Conservation (phyloP, 2,888 invertebrate species). For the Hylaea fasciaria region DNA sequence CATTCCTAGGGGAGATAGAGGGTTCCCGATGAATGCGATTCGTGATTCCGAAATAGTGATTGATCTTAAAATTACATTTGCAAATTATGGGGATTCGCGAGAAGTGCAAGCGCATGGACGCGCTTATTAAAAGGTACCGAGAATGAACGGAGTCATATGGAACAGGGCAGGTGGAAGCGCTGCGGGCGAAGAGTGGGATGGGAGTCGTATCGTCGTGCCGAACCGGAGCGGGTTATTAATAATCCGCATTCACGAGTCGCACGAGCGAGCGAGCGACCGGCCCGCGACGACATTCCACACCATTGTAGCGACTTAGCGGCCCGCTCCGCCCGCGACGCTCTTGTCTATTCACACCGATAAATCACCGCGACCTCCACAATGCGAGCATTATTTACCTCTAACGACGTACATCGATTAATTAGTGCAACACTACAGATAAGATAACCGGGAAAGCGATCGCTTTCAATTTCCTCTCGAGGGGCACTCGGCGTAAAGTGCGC, state of each 20-base stretch:
- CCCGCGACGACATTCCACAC: constrained; percentile 81
- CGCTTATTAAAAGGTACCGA: constrained; percentile 66
- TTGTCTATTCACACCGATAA: constrained; percentile 83
- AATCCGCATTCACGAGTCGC: constrained; percentile 81
- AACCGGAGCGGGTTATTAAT: constrained; percentile 80
- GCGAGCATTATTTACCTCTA: constrained; percentile 79
- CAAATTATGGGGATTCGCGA: constrained; percentile 29
- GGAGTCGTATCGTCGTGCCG: constrained; percentile 58
- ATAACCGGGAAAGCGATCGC: constrained; percentile 83
- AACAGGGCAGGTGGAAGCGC: constrained; percentile 75
- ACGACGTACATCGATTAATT: constrained; percentile 83
- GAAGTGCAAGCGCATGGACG: constrained; percentile 50
- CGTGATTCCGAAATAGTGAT: constrained; percentile 63
- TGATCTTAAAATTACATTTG: constrained; percentile 57
- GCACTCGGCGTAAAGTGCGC: constrained; percentile 83
- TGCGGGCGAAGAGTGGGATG: constrained; percentile 69
- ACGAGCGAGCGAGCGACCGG: constrained; percentile 74
- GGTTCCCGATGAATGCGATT: constrained; percentile 60
- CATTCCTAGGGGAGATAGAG: constrained; percentile 62
- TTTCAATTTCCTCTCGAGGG: constrained; percentile 85
- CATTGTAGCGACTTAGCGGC: constrained; percentile 68
- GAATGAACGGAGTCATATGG: constrained; percentile 67
- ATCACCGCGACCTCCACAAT: constrained; percentile 78
- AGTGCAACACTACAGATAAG: constrained; percentile 83
- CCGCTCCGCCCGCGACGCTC: constrained; percentile 82